Conservation (phyloP, 2,888 invertebrate species). For the Caenorhabditis zanzibari region DNA sequence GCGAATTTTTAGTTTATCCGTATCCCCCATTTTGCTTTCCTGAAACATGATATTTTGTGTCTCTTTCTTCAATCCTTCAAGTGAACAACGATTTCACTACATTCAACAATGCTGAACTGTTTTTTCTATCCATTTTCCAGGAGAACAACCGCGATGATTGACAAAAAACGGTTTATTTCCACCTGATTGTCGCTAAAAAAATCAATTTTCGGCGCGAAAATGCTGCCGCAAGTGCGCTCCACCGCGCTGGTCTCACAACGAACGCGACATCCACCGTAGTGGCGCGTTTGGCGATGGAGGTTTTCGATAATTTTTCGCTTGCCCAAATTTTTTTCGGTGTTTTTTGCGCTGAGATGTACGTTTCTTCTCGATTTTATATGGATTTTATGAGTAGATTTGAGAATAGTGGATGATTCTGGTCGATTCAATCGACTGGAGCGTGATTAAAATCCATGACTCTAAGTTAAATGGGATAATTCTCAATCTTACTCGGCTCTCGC, state of each 20-base stretch:
- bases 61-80: background rate
- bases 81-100: too few species aligned
- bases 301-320: conserved; percentile 40
- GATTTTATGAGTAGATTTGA: conserved; percentile 67
- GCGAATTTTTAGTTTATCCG: background rate
- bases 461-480: conserved; percentile 63
- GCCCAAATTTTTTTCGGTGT: conserved; percentile 57
- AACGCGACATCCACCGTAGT: conserved; percentile 35
- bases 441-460: conserved; percentile 69
- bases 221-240: conserved; percentile 46
- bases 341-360: conserved; percentile 40
- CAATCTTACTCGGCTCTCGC: conserved; percentile 68
- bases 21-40: conserved; percentile 14
- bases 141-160: too few species aligned
- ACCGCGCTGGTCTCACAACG: conserved; percentile 60
- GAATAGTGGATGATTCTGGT: conserved; percentile 69
- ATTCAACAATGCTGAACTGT: too few species aligned
- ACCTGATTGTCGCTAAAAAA: background rate
- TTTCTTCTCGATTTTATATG: conserved; percentile 35
- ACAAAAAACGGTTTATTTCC: background rate
- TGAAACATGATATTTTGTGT: background rate
- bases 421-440: conserved; percentile 50
- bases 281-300: background rate
- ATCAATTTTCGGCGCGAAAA: background rate
- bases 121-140: too few species aligned